Conservation (phyloP, 2,888 invertebrate genomes). For the Cephus spinipes region DNA sequence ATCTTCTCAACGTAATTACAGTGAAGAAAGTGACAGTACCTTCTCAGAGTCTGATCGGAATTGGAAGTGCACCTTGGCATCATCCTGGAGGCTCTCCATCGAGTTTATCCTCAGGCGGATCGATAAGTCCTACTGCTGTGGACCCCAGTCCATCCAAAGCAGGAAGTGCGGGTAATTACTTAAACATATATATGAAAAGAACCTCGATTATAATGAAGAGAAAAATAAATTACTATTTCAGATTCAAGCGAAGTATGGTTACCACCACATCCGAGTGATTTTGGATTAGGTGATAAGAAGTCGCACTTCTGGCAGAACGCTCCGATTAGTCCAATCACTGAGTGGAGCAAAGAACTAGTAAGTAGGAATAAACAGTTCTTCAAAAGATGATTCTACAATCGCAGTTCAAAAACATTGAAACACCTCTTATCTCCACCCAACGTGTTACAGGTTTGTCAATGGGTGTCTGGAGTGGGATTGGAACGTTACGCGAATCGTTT, state of each 20-base stretch:
- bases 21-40: constrained; percentile 77
- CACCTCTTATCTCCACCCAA: not conserved
- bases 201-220: not conserved
- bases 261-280: constrained; percentile 71
- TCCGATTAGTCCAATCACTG: constrained; percentile 71
- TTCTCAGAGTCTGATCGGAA: constrained; percentile 69
- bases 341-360: constrained; percentile 85
- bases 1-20: constrained; percentile 53
- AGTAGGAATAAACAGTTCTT: constrained; percentile 33
- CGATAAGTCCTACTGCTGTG: constrained; percentile 59
- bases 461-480: constrained; percentile 84
- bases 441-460: constrained; percentile 84
- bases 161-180: constrained; percentile 45
- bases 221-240: constrained; percentile 29
- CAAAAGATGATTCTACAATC: not conserved
- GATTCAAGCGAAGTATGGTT: constrained; percentile 69
- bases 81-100: constrained; percentile 75
- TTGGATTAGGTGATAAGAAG: constrained; percentile 73
- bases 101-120: constrained; percentile 73
- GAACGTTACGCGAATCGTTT: constrained; percentile 91
- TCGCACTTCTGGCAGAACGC: constrained; percentile 78
- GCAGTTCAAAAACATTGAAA: not conserved
- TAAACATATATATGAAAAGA: not conserved
- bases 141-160: constrained; percentile 61
- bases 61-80: constrained; percentile 64